Percentiles rank a stretch among this genome's conserved stretches.
Evolutionary conservation across 1,140 invertebrate species (phyloP).

Genomic region (Drosophila orosa): DNA sequence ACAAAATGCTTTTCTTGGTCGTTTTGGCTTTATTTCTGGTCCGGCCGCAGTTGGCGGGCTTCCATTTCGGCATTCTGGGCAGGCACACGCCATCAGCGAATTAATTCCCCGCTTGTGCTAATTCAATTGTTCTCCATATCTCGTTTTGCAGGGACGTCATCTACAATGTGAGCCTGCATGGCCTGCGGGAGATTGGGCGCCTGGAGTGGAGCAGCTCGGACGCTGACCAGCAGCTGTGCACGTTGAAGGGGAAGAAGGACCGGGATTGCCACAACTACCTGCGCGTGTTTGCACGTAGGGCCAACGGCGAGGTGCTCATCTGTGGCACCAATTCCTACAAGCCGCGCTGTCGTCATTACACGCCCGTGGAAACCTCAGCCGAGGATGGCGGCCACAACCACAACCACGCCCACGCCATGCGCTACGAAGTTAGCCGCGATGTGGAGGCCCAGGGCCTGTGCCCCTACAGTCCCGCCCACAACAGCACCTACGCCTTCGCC

Average conservation of each 20-base stretch:
- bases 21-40: conserved; percentile 35
- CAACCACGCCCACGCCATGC: conserved; percentile 27
- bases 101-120: conserved; percentile 67
- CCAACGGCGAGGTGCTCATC: conserved; percentile 91
- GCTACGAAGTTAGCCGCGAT: conserved; percentile 86
- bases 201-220: conserved; percentile 94
- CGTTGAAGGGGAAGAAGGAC: conserved; percentile 93
- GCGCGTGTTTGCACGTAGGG: conserved; percentile 89
- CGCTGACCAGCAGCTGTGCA: conserved; percentile 92
- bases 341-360: conserved; percentile 91
- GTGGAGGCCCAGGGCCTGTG: conserved; percentile 93
- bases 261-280: conserved; percentile 98
- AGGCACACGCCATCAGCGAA: conserved; percentile 61
- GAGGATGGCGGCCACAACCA: conserved; percentile 18
- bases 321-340: conserved; percentile 99
- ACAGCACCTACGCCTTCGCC: conserved; percentile 94
- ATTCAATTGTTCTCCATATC: conserved; percentile 84
- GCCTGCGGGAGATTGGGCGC: conserved; percentile 88
- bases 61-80: conserved; percentile 59
- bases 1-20: conserved; percentile 4
- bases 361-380: conserved; percentile 39
- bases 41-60: conserved; percentile 44
- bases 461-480: conserved; percentile 96
- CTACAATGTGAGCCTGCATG: conserved; percentile 91
- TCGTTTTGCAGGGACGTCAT: conserved; percentile 87